Base-by-base conservation (phyloP, 2,113 vertebrate genomes). In the Progne subis region DNA sequence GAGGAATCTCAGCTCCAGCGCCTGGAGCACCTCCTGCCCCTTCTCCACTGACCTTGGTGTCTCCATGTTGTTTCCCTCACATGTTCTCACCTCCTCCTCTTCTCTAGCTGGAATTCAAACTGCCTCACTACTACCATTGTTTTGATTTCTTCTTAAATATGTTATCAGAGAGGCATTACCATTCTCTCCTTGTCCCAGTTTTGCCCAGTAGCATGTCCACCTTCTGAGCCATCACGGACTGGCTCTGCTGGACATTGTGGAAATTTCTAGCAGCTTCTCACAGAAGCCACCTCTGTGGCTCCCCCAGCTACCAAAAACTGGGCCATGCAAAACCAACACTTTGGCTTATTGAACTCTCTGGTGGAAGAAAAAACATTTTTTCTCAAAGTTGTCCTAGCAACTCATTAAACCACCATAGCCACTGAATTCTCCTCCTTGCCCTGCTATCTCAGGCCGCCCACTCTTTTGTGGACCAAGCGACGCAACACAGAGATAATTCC, bases 1-100 rank as follows among this genome's bases (percentile, higher is more conserved):
- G 24, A 24, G 14, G 4, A n/a, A 49, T 3, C 20, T 18, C 0
- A 0, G 39, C 23, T 49, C 43, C 0, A 1, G 29, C 0, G 0
- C 34, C 34, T 49, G n/a, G 9, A 67, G 29, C 60, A 49, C 2
- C 29, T 67, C 19, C 34, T 57, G 0, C 19, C 10, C 14, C 29
- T 49, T 12, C 82, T 49, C 2, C 34, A 34, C 13, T 34, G 31
- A 9, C 34, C 6, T 4, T 21, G 25, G 13, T 43, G 20, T 17
- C 2, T 0, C 34, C 4, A 4, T 25, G 25, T 31, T 57, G 10
- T 49, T 71, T 49, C 16, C 16, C 20, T 76, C 31, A 55, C 11
- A 28, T 11, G 6, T 28, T 64, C 14, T 28, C 41, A 50, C 16
- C 13, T 67, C 19, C 12, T 57, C 43, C 34, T 41, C 29, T 49